phyloP scores from a whole-genome alignment of 2,888 invertebrate genomes.

The Cenopis cana region DNA sequence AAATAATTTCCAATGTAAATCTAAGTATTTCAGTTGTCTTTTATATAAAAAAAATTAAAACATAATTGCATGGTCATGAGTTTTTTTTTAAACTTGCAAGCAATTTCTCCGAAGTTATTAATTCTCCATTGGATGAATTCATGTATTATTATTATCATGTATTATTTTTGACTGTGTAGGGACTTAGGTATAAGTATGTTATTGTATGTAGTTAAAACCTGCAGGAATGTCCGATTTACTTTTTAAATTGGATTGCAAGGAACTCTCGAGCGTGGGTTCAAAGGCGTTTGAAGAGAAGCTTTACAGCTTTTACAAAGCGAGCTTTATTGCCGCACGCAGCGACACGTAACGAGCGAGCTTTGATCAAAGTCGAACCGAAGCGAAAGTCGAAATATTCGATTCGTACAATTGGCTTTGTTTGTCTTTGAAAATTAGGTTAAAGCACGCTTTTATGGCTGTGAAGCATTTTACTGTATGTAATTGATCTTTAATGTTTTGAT shows the following conservation, averaged over 20 bases:
- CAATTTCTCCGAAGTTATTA: neutral
- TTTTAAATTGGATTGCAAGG: constrained; percentile 42
- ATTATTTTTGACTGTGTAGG: neutral
- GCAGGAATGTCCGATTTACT: constrained; percentile 40
- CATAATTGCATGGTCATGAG: neutral
- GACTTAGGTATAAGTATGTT: constrained; percentile 1
- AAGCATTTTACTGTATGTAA: neutral
- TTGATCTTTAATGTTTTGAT: neutral
- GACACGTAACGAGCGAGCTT: constrained; percentile 40
- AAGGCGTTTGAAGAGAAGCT: constrained; percentile 40
- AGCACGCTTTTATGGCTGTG: neutral
- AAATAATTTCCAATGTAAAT: too few species aligned
- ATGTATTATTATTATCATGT: too few species aligned
- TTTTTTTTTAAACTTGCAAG: neutral
- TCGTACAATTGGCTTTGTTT: constrained; percentile 29
- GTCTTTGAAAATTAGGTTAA: constrained; percentile 8
- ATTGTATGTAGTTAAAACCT: constrained; percentile 21
- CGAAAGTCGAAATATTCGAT: constrained; percentile 34
- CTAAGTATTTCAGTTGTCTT: too few species aligned
- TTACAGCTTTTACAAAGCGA: constrained; percentile 37
- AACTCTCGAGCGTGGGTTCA: constrained; percentile 32
- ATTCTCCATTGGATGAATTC: too few species aligned
- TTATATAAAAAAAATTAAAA: too few species aligned
- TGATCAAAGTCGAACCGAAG: constrained; percentile 33
- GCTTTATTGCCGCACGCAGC: constrained; percentile 42